phyloP scores from a whole-genome alignment of 2,888 invertebrate species.

The Lordiphosa andalusiaca region DNA sequence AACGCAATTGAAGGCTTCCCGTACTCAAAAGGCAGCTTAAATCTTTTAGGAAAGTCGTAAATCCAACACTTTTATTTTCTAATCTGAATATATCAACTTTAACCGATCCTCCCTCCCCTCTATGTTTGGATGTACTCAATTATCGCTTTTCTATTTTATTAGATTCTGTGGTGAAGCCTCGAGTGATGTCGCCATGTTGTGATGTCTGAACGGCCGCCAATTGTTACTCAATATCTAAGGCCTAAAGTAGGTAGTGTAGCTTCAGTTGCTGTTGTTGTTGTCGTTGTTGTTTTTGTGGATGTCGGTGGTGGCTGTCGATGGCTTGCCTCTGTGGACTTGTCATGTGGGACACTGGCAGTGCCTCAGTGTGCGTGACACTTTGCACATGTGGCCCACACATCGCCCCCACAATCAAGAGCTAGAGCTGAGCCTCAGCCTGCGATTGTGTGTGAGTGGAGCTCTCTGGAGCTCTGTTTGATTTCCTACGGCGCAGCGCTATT shows the following conservation, averaged over 20 bases:
- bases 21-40: too few relatives aligned
- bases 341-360: conserved; percentile 17
- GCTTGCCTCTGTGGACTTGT: conserved; percentile 28
- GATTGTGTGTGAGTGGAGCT: conserved; percentile 30
- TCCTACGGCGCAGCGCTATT: conserved; percentile 57
- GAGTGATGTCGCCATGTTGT: too few relatives aligned
- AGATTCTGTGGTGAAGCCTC: conserved; percentile 6
- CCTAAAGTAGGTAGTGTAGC: conserved; percentile 59
- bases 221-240: conserved; percentile 65
- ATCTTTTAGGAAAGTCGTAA: too few relatives aligned
- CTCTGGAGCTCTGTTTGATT: conserved; percentile 44
- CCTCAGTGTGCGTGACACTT: conserved; percentile 59
- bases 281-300: conserved; percentile 12
- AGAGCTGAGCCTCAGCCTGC: conserved; percentile 53
- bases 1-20: too few relatives aligned
- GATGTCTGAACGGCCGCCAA: conserved; percentile 34
- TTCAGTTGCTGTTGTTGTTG: conserved; percentile 29
- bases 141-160: conserved; percentile 1
- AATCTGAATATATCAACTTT: neutral
- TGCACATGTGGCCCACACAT: conserved; percentile 46
- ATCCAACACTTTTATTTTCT: too few relatives aligned
- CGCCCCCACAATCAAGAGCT: conserved; percentile 60
- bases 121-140: neutral
- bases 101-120: neutral
- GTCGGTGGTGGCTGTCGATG: conserved; percentile 36